Conservation (phyloP, 1,140 invertebrate genomes). For the Amphibalanus amphitrite region DNA sequence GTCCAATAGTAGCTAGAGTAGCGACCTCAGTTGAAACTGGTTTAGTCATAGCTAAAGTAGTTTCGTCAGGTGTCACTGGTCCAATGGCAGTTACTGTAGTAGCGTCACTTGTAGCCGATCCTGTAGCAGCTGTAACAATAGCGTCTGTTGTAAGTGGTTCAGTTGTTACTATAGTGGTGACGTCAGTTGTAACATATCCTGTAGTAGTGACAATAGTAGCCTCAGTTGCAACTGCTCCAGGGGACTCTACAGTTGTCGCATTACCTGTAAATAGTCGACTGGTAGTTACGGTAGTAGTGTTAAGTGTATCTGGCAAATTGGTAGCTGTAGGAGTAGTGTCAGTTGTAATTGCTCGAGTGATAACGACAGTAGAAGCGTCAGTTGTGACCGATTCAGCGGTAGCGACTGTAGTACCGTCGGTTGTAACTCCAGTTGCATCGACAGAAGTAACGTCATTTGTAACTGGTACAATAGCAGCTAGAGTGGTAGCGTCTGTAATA, state of each 20-base stretch:
- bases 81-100: not conserved
- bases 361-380: not conserved
- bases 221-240: not conserved
- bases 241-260: no score
- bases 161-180: not conserved
- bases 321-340: constrained; percentile 6
- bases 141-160: not conserved
- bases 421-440: not conserved
- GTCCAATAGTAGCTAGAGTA: not conserved
- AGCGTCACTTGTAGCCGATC: not conserved
- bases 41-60: not conserved
- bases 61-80: not conserved
- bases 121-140: not conserved
- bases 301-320: not conserved
- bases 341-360: not conserved
- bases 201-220: constrained; percentile 6
- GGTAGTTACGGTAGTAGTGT: not conserved
- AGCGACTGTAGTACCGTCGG: no score
- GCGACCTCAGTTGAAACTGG: not conserved
- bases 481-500: not conserved
- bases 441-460: not conserved
- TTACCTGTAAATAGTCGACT: no score
- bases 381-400: no score
- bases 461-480: not conserved
- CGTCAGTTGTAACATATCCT: not conserved